Evolutionary conservation across 2,888 invertebrate genomes (phyloP), one percentile per base, ranked within the genome.

Genomic region (Sesia apiformis): DNA sequence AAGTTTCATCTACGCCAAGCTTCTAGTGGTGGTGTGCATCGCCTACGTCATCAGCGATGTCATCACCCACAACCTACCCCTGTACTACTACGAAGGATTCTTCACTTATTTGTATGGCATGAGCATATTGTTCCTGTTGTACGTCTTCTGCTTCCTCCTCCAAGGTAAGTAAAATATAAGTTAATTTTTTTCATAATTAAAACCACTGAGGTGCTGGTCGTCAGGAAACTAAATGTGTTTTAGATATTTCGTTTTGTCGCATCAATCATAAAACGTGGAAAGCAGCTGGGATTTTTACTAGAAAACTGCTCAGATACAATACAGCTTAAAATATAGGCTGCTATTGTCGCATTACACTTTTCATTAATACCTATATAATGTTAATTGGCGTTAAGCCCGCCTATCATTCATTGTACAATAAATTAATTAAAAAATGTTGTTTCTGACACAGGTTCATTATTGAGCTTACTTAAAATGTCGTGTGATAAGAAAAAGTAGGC

Each of bases 1-100:
- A 91, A 98, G 98, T 88, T 96, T 97, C 90, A 95, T 98, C 76
- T 98, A 98, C 90, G 97, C 97, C 74, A 97, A 98, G 88, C 93
- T 98, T 61, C 91, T 98, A 82, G 95, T 98, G 67, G 97, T 98
- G 67, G 93, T 97, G 58, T 98, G 98, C 90, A 92, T 97, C 79
- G 97, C 97, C 62, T 96, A 97, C 85, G 97, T 98, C 71, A 94
- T 98, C 84, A 96, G 97, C 74, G 97, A 98, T 90, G 96, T 97
- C 74, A 95, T 97, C 76, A 97, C 97, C 65, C 95, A 96, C 90
- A 95, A 95, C 84, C 92, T 97, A 67, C 97, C 97, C 63, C 93
- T 96, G 62, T 95, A 95, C 85, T 97, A 97, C 90, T 97, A 97
- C 87, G 97, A 97, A 92, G 97, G 96, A 66, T 97, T 97, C 92